Evolutionary conservation across 2,888 invertebrate genomes (phyloP).

Genomic region (Protula sp.): DNA sequence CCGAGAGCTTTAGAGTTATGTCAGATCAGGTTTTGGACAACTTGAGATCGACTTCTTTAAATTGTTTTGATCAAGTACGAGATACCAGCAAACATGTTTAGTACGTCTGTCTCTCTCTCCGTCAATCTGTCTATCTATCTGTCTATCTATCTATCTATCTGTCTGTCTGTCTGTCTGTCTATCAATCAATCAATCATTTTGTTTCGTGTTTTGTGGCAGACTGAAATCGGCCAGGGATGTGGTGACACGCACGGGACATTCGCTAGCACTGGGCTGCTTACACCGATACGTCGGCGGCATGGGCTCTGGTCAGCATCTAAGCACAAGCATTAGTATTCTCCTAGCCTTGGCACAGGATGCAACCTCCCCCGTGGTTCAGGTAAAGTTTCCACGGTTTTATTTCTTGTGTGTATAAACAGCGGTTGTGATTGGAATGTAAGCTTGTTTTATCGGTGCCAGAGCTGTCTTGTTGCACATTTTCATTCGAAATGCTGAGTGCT

Average conservation of each 20-base stretch:
- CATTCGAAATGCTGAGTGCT: no score
- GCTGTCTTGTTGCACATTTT: no score
- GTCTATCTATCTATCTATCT: no score
- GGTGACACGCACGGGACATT: conserved; percentile 76
- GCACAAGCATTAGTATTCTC: conserved; percentile 88
- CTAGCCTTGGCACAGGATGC: conserved; percentile 90
- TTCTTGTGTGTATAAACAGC: not conserved
- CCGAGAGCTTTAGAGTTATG: no score
- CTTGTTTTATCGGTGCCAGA: not conserved
- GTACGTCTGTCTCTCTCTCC: no score
- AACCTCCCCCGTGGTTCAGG: conserved; percentile 90
- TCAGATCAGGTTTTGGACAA: no score
- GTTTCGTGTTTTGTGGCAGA: conserved; percentile 27
- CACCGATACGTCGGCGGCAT: conserved; percentile 93
- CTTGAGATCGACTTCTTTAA: no score
- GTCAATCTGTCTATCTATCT: no score
- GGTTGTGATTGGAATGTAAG: not conserved
- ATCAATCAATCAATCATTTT: no score
- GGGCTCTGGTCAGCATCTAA: conserved; percentile 90
- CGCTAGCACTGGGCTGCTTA: conserved; percentile 89
- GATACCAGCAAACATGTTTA: no score
- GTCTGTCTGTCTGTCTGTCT: no score
- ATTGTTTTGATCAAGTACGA: no score
- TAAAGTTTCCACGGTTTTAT: conserved; percentile 50
- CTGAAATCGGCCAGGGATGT: conserved; percentile 81